Base-by-base conservation (phyloP, 2,797 vertebrate species). In the Tapirus indicus region DNA sequence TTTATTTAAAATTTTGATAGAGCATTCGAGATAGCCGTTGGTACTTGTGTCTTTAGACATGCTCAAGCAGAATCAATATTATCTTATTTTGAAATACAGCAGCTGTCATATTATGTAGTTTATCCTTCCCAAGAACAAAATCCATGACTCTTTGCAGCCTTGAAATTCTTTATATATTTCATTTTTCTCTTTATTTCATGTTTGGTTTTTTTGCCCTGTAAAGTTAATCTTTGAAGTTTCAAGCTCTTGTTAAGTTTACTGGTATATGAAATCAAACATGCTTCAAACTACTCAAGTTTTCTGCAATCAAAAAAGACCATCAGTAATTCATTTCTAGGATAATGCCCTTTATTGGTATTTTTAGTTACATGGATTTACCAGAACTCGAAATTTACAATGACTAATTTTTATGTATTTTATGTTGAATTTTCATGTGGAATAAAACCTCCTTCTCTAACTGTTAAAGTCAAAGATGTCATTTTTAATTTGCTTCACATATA, bases 221-320 rank as follows among this genome's bases (percentile, higher is more conserved):
- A 92, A 89, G 25, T 86, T 90, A 66, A 92, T 97, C 71, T 96
- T 97, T 92, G 84, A 97, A 91, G 92, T 95, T 96, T 96, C 84
- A 95, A 96, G 96, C 23, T 82, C 90, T 96, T 89, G 32, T 95
- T 95, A 90, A 84, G 32, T 95, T 86, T 91, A 90, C 41, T 94
- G 10, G 47, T 47, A 17, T 44, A n/a, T 62, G 88, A 96, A 84
- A 71, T 88, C 94, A 74, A 84, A 78, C 32, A 25, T 64, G 17
- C 20, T 32, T 77, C n/a, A 52, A 56, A 82, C 32, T 29, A 29
- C 69, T 88, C 29, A 94, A 84, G 35, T 93, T 95, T 96, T 62
- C 88, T 85, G 29, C 47, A 79, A 47, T 72, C 32, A 66, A 62
- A 85, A 86, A 86, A 80, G 27, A 17, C 60, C 18, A 10, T 78